A percentile compares a stretch with the other conserved stretches of the same genome.
Evolutionary conservation across 2,797 vertebrate species (phyloP).

Genomic region (Gallinago solitaria): DNA sequence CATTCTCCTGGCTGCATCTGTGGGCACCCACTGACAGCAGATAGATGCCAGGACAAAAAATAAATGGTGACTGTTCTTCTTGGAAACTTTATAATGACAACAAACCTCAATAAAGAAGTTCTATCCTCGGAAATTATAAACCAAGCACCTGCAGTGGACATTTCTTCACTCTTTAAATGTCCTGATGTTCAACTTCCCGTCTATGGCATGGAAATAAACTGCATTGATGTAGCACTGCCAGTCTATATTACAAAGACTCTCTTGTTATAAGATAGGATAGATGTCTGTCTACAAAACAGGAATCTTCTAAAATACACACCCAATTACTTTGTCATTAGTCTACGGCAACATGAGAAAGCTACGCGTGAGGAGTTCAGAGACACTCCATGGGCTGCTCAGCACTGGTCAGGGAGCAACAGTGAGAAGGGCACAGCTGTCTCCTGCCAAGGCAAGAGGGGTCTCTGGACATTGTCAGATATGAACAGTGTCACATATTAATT

Average conservation of each 20-base stretch:
- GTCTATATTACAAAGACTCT: background rate
- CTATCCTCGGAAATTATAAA: background rate
- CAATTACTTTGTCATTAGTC: background rate
- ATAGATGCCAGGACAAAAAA: background rate
- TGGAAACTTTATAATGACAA: background rate
- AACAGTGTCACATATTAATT: background rate
- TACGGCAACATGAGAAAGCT: background rate
- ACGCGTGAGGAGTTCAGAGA: background rate
- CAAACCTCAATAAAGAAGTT: background rate
- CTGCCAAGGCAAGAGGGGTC: background rate
- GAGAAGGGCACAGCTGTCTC: background rate
- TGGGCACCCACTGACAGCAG: background rate
- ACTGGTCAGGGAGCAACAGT: background rate
- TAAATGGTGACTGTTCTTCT: background rate
- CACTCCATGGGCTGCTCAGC: background rate
- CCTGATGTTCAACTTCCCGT: background rate
- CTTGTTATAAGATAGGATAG: background rate
- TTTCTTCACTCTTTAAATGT: background rate
- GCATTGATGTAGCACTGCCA: background rate
- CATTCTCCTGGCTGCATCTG: background rate
- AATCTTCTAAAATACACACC: background rate
- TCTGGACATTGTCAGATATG: background rate
- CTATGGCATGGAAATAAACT: background rate
- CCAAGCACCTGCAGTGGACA: background rate
- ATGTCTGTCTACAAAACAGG: background rate